Evolutionary conservation across 2,113 vertebrate species (phyloP), one percentile per base, ranked within the genome.

Genomic region (Malurus cyaneus): DNA sequence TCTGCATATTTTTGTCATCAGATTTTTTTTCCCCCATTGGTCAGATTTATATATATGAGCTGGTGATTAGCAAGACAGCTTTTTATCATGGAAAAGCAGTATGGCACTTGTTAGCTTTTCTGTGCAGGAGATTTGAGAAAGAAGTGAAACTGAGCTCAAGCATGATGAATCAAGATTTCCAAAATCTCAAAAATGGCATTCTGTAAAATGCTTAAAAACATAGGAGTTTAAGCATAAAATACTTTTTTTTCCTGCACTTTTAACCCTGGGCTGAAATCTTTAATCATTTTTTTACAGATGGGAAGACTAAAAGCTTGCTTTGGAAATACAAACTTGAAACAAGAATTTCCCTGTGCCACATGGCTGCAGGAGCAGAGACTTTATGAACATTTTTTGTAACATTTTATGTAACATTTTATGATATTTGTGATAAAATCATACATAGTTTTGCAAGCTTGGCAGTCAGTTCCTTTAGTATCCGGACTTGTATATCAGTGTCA

Each of bases 1-100:
- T 15, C 12, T 47, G 25, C 6, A 24, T 42, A 19, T 12, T 70
- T 80, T 89, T 42, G 12, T 28, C 12, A 0, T 3, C 11, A 0
- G 1, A 39, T 39, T 39, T 54, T 49, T 18, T 62, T 57, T 20
- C 5, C 2, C 32, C 0, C 0, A 1, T 70, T 52, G 6, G 9
- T 57, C 8, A 49, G 31, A 49, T 71, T 61, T 79, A 5, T 39
- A 18, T 3, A 0, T 39, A 34, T 7, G 9, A 66, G 24, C 17
- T 53, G 6, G 32, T 65, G 12, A 69, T 20, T 39, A n/a, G 5
- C 1, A 80, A 84, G 25, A 29, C 9, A 50, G 5, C 1, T 50
- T 83, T 73, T 76, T 60, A 47, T 50, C 4, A 17, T 25, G 34
- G 25, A 46, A 81, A 78, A 73, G 9, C 6, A 34, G 7, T 49